Conservation (phyloP, 2,888 invertebrate genomes). For the Cataglyphis albicans region DNA sequence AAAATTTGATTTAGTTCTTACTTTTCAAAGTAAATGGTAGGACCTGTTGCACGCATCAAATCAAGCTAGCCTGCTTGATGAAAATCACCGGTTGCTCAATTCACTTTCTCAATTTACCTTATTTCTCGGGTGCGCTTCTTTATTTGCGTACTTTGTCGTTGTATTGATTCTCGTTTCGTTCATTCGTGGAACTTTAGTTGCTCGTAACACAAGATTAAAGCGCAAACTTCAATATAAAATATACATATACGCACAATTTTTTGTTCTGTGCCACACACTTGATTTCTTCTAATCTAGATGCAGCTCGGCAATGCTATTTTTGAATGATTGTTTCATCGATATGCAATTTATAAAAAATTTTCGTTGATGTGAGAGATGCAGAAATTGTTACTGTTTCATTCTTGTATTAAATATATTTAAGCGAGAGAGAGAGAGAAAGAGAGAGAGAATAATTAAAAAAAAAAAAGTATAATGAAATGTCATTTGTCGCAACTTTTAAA, state of each 20-base stretch:
- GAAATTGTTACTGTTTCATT: background rate
- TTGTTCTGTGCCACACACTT: constrained; percentile 46
- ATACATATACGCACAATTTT: background rate
- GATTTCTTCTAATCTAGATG: constrained; percentile 30
- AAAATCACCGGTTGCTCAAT: constrained; percentile 55
- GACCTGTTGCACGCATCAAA: constrained; percentile 61
- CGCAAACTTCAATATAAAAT: constrained; percentile 33
- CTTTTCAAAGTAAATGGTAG: constrained; percentile 55
- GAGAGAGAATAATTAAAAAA: too few relatives aligned
- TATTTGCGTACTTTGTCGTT: constrained; percentile 53
- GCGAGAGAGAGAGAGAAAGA: background rate
- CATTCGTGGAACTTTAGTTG: constrained; percentile 44
- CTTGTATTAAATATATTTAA: background rate
- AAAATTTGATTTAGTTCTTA: constrained; percentile 54
- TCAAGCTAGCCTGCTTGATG: constrained; percentile 55
- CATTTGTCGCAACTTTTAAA: background rate
- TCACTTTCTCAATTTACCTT: constrained; percentile 53
- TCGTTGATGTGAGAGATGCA: background rate
- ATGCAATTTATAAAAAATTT: constrained; percentile 10
- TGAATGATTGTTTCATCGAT: constrained; percentile 8
- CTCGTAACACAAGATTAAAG: constrained; percentile 52
- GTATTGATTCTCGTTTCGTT: constrained; percentile 41
- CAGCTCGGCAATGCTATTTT: constrained; percentile 30
- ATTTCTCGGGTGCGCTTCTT: constrained; percentile 52
- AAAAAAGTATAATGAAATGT: background rate